phyloP scores from a whole-genome alignment of 2,888 invertebrate species.

The Hypomecis atomaria region DNA sequence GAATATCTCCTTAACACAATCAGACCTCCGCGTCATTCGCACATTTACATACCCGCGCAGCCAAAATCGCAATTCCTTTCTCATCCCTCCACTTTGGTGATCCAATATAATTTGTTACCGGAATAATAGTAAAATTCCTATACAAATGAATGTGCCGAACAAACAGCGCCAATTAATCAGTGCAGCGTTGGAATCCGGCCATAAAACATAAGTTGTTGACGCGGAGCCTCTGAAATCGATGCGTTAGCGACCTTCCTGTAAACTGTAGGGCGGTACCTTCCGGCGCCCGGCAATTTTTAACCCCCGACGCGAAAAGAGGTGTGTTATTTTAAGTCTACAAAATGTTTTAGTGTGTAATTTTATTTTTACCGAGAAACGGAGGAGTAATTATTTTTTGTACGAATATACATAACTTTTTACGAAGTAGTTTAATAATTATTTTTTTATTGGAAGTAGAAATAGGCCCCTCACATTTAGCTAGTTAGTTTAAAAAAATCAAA shows the following conservation, averaged over 20 bases:
- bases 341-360: too few species aligned
- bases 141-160: slow-evolving; percentile 5
- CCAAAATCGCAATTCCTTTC: neutral
- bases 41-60: too few species aligned
- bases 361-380: too few species aligned
- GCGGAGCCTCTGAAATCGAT: slow-evolving; percentile 3
- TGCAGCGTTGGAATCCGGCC: slow-evolving; percentile 10
- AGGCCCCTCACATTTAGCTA: too few species aligned
- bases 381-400: too few species aligned
- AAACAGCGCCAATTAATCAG: slow-evolving; percentile 12
- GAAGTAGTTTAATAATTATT: too few species aligned
- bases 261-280: neutral
- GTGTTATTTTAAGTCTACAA: too few species aligned
- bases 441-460: too few species aligned
- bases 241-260: neutral
- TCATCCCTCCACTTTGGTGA: neutral
- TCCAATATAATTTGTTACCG: neutral
- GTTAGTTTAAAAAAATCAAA: too few species aligned
- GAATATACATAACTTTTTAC: too few species aligned
- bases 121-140: neutral
- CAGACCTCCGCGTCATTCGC: too few species aligned
- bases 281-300: neutral
- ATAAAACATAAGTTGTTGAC: slow-evolving; percentile 19
- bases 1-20: too few species aligned
- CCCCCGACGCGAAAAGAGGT: neutral